These are phyloP conservation scores for Drosophila bunnanda DNA, from an alignment of 2,888 invertebrate species.

Conservation along the genomic window DNA sequence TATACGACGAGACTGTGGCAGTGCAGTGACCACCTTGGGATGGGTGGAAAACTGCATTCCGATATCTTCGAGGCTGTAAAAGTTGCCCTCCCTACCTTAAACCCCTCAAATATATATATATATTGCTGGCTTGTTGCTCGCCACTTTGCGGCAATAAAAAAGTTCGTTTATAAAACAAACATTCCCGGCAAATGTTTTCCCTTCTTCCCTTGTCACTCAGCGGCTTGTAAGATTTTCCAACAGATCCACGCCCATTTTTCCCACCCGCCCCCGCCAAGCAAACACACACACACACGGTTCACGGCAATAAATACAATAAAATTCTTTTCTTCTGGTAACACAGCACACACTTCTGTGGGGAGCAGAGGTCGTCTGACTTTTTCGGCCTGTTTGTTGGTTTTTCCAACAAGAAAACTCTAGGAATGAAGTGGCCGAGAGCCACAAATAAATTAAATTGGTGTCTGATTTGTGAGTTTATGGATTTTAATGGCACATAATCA, in stretches of 20 bases:
- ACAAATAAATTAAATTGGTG: conserved; percentile 25
- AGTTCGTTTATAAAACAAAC: conserved; percentile 76
- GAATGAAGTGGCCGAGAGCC: conserved; percentile 18
- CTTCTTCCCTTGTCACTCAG: conserved; percentile 57
- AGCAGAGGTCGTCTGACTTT: conserved; percentile 2
- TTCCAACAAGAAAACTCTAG: conserved; percentile 13
- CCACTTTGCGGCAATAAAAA: conserved; percentile 76
- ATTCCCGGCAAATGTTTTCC: conserved; percentile 55
- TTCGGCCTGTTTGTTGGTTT: conserved; percentile 15
- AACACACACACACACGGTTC: conserved; percentile 20
- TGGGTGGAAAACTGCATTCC: conserved; percentile 52
- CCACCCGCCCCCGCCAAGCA: conserved; percentile 10
- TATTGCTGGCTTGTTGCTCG: conserved; percentile 60
- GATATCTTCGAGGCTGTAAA: background rate
- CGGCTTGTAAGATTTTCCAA: conserved; percentile 57
- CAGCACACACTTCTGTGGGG: background rate
- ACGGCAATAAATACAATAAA: conserved; percentile 36
- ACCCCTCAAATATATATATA: background rate
- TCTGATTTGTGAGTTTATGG: conserved; percentile 27
- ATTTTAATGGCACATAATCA: conserved; percentile 20
- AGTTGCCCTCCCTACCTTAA: background rate
- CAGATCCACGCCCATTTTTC: conserved; percentile 24
- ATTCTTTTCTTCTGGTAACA: conserved; percentile 9
- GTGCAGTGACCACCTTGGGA: conserved; percentile 4
- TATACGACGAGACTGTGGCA: background rate